Evolutionary conservation across 1,140 invertebrate genomes (phyloP).

Genomic region (Nasonia vitripennis): DNA sequence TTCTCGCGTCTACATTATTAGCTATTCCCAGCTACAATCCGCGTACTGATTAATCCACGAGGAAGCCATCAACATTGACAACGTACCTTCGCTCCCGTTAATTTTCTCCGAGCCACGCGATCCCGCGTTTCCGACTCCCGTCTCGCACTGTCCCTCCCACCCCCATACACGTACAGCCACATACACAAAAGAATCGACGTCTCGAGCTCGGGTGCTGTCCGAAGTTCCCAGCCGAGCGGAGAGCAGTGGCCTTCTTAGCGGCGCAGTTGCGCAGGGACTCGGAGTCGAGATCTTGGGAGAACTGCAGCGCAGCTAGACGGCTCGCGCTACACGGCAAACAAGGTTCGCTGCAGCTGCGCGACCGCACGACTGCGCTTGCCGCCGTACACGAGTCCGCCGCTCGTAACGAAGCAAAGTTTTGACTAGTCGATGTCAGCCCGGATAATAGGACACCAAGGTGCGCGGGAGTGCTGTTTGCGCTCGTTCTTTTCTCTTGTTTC

Average conservation of each 20-base stretch:
- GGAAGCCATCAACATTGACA: not conserved
- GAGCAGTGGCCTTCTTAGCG: slow-evolving; percentile 20
- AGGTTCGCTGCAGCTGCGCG: slow-evolving; percentile 21
- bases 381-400: slow-evolving; percentile 7
- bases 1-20: no score
- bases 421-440: slow-evolving; percentile 38
- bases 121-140: not conserved
- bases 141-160: not conserved
- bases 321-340: not conserved
- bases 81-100: not conserved
- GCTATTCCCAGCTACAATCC: no score
- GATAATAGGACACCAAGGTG: slow-evolving; percentile 29
- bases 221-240: not conserved
- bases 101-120: not conserved
- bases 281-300: slow-evolving; percentile 5
- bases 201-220: not conserved
- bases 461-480: not conserved
- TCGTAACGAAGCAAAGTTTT: slow-evolving; percentile 55
- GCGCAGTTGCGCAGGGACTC: not conserved
- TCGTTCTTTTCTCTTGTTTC: no score
- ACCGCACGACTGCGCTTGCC: slow-evolving; percentile 3
- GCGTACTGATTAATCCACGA: not conserved
- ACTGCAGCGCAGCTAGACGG: not conserved
- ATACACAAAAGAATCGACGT: not conserved
- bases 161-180: not conserved